A percentile compares a stretch with the other conserved stretches of the same genome.
These are phyloP conservation scores for Hipposideros larvatus DNA, from an alignment of 2,797 vertebrate genomes.

Conservation along the genomic window DNA sequence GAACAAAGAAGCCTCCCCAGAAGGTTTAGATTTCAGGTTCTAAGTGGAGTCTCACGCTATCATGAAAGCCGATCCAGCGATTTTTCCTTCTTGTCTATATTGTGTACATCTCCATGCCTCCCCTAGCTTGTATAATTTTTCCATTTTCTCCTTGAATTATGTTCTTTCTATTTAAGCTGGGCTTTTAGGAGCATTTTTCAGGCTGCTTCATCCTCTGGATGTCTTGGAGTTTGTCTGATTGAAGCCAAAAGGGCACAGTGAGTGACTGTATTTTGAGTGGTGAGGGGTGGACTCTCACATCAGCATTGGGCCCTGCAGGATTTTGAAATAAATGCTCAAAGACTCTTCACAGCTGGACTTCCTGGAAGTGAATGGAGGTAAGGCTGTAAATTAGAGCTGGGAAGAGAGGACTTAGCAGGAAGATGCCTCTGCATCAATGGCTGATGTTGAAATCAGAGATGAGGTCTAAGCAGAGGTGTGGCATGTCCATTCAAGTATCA, in stretches of 20 bases:
- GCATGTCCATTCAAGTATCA: neutral
- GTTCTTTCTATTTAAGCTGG: neutral
- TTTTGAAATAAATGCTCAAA: conserved; percentile 54
- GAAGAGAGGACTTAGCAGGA: neutral
- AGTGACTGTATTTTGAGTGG: neutral
- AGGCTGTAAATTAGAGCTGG: neutral
- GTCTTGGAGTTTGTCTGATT: conserved; percentile 15
- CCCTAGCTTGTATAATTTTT: neutral
- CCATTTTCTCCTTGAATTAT: neutral
- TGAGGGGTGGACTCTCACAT: neutral
- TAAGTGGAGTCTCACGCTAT: neutral
- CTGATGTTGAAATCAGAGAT: neutral
- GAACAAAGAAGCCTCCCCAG: neutral
- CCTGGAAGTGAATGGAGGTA: conserved; percentile 35
- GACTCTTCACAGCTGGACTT: conserved; percentile 24
- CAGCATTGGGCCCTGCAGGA: neutral
- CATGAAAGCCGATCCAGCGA: neutral
- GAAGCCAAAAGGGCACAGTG: neutral
- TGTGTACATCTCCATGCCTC: too few relatives aligned
- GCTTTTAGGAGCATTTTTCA: conserved; percentile 20
- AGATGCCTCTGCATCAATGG: conserved; percentile 17
- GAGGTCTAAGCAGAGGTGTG: neutral
- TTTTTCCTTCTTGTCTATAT: neutral
- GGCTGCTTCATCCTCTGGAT: neutral
- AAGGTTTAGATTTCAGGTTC: conserved; percentile 19